A percentile compares a stretch with the other conserved stretches of the same genome.
Conservation (phyloP, 2,888 invertebrate species). For the Dicroscelio sp. region DNA sequence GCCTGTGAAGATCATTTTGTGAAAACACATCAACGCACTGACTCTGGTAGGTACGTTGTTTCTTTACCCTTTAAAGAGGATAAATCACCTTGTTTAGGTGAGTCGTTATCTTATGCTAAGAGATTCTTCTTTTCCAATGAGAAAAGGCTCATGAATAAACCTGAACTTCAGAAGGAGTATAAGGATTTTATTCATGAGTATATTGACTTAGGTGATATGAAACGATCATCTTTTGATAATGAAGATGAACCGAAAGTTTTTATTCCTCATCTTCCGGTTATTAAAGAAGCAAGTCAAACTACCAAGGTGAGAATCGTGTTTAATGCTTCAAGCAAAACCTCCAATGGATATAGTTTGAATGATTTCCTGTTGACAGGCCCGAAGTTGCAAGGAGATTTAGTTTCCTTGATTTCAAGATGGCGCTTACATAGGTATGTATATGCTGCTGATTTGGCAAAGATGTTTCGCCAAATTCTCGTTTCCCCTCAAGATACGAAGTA, state of each 20-base stretch:
- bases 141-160: no score
- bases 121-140: no score
- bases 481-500: not conserved
- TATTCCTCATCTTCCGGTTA: not conserved
- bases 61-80: no score
- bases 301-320: constrained; percentile 28
- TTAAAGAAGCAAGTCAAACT: not conserved
- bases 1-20: no score
- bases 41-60: no score
- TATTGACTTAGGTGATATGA: not conserved
- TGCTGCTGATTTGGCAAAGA: not conserved
- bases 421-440: not conserved
- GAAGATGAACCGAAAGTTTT: not conserved
- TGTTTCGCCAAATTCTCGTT: not conserved
- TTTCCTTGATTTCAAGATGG: not conserved
- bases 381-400: constrained; percentile 7
- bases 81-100: no score
- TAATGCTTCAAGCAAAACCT: not conserved
- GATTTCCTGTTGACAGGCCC: not conserved
- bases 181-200: constrained; percentile 3
- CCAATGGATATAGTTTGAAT: not conserved
- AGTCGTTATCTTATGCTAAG: no score
- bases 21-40: no score
- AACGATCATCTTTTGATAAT: not conserved
- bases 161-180: not conserved